A percentile compares a stretch with the other conserved stretches of the same genome.
Conservation (phyloP, 2,888 invertebrate genomes). For the Apamea anceps region DNA sequence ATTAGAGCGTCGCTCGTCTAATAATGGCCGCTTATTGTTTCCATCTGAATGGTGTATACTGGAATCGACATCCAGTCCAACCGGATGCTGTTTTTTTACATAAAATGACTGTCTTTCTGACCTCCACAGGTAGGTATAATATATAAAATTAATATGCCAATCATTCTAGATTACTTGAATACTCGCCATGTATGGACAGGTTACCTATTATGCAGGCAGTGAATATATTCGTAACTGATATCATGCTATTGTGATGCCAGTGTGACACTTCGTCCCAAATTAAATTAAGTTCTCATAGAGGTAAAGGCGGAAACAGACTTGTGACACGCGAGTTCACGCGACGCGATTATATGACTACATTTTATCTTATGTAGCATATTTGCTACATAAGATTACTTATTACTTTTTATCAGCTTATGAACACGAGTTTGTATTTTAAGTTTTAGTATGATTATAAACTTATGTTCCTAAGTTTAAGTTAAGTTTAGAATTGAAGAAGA, state of each 20-base stretch:
- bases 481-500: conserved; percentile 17
- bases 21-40: too few relatives aligned
- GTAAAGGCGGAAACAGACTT: conserved; percentile 22
- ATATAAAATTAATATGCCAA: background rate
- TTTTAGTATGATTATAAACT: background rate
- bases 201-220: background rate
- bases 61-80: too few relatives aligned
- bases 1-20: too few relatives aligned
- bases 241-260: background rate
- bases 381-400: too few relatives aligned
- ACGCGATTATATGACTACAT: background rate
- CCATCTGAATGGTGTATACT: too few relatives aligned
- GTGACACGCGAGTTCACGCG: conserved; percentile 12
- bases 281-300: background rate
- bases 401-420: background rate
- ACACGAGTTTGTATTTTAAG: background rate
- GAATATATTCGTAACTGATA: background rate
- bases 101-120: too few relatives aligned
- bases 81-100: too few relatives aligned
- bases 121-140: too few relatives aligned
- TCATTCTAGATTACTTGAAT: background rate
- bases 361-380: background rate
- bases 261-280: conserved; percentile 15
- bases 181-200: background rate
- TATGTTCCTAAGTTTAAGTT: background rate